Base-by-base conservation (phyloP, 2,888 invertebrate genomes). In the Oscheius sp. region DNA sequence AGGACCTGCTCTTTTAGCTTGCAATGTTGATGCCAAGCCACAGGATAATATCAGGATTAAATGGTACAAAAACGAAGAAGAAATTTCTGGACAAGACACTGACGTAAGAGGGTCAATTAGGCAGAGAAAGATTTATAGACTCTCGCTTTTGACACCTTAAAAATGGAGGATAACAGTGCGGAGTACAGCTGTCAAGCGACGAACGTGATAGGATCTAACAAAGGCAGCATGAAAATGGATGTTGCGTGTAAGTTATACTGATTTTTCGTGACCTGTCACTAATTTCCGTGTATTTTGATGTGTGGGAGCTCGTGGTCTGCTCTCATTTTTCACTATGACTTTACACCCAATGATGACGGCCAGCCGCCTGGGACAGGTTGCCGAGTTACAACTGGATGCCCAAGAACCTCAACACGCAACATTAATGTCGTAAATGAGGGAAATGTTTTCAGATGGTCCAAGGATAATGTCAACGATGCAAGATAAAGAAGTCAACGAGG, bases 1-100 rank as follows among this genome's bases (percentile, higher is more conserved):
- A 32, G 82, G 78, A 6, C 74, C 77, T 4, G 84, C 82, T 24
- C 70, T 81, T 20, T 68, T 84, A 38, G 75, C 77, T 4, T 84
- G 84, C 71, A 71, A 74, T 32, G 77, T 81, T n/a, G 80, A 83
- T 57, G 83, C 84, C 9, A 80, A 84, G 66, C 84, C 84, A 2
- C 33, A 72, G n/a, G 77, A 77, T 26, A 75, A 78, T 67, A 62
- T 82, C 38, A 67, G 72, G 47, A 79, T 83, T 51, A 66, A 54
- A 2, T 83, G 83, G 83, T 78, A 70, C 36, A 63, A 71, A 26
- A 71, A 78, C 26, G 82, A 74, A 14, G 70, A 74, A 17, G 71
- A 78, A 54, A 67, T 70, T 17, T 47, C 74, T 63, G 56, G 67
- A 33, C 72, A 78, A 45, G 67, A 70, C 45, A 72, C 78, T 47